These are phyloP conservation scores for Halichondria panicea DNA, from an alignment of 37 sponge, comb jelly and placozoan species.

Conservation along the genomic window DNA sequence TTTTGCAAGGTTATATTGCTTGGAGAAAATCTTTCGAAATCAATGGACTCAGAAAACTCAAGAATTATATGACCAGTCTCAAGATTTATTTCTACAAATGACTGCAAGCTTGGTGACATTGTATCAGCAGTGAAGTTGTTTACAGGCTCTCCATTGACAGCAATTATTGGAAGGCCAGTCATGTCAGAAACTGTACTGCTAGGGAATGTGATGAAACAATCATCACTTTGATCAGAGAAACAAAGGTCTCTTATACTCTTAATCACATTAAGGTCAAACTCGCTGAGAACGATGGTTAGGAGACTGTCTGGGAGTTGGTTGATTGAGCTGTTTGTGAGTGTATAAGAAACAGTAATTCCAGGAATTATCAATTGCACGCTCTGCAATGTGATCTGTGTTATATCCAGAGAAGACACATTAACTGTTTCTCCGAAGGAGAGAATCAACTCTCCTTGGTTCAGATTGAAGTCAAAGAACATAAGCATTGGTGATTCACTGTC, in stretches of 20 bases:
- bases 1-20: slow-evolving; percentile 69
- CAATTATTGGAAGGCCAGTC: slow-evolving; percentile 40
- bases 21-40: slow-evolving; percentile 52
- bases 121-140: slow-evolving; percentile 66
- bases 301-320: slow-evolving; percentile 32
- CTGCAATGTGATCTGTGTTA: slow-evolving; percentile 54
- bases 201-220: slow-evolving; percentile 71
- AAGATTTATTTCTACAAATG: slow-evolving; percentile 77
- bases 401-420: slow-evolving; percentile 62
- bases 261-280: slow-evolving; percentile 68
- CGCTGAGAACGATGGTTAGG: slow-evolving; percentile 45
- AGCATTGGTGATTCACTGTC: slow-evolving; percentile 56
- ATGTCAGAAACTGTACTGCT: slow-evolving; percentile 61
- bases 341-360: slow-evolving; percentile 7
- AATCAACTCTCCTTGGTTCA: slow-evolving; percentile 47
- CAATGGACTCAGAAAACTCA: slow-evolving; percentile 74
- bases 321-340: slow-evolving; percentile 33
- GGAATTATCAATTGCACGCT: slow-evolving; percentile 3
- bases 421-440: slow-evolving; percentile 74
- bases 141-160: slow-evolving; percentile 21
- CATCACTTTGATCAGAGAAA: slow-evolving; percentile 18
- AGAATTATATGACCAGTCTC: slow-evolving; percentile 69
- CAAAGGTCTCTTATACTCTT: slow-evolving; percentile 63
- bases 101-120: slow-evolving; percentile 50
- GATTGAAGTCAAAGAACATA: slow-evolving; percentile 46